Base-by-base conservation (phyloP, 1,140 invertebrate species). In the Ceratina japonica region DNA sequence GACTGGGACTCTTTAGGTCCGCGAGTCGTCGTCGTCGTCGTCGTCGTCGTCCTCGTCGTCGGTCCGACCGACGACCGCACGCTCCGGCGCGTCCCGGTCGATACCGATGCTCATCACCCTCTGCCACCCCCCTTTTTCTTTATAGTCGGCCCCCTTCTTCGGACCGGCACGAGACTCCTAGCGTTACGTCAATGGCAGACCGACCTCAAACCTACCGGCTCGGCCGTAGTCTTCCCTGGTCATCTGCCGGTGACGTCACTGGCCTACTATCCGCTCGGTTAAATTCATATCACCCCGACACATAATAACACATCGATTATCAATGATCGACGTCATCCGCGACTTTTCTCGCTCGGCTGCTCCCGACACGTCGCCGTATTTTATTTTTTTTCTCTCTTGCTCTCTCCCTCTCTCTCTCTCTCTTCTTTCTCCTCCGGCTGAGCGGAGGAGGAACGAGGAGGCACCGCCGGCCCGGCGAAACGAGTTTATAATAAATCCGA, bases 41-140 rank as follows among this genome's bases (percentile, higher is more conserved):
- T n/a, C n/a, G n/a, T n/a, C n/a, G n/a, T n/a, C n/a, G n/a, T n/a
- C n/a, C n/a, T n/a, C n/a, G n/a, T n/a, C n/a, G n/a, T n/a, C n/a
- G n/a, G n/a, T n/a, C n/a, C n/a, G n/a, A n/a, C n/a, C n/a, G n/a
- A n/a, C n/a, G 72, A 78, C 83, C 69, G 77, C 80, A 78, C 77
- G 83, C 75, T 86, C 70, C 74, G 68, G 80, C 80, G 84, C 83
- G 74, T 86, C 80, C 74, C 73, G 84, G 80, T 86, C 84, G 83
- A 86, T 86, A 86, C 80, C 83, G 80, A 86, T 86, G 73, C 83
- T 81, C 83, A 84, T 83, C 80, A 85, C 62, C 68, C 79, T n/a
- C n/a, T n/a, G n/a, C n/a, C n/a, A n/a, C n/a, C 12, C 31, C 16
- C 16, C 20, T n/a, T 58, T 59, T 51, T 20, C 22, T 71, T 75